These are phyloP conservation scores for Atrina japonica DNA, from an alignment of 2,888 invertebrate genomes.

Conservation along the genomic window DNA sequence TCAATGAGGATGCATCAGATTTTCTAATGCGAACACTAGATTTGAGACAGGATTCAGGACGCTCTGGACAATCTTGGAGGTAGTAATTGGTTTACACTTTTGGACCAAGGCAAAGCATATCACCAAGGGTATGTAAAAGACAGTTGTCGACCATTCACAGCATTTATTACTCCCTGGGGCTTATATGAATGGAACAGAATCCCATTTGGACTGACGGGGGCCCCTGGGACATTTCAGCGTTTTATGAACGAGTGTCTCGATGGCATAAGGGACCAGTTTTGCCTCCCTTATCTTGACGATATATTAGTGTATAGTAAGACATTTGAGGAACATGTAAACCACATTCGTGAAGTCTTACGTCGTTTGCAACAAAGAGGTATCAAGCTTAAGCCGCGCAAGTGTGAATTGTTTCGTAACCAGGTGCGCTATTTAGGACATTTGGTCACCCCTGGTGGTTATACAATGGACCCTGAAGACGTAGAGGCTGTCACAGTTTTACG, in stretches of 20 bases:
- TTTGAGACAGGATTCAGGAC: too few species aligned
- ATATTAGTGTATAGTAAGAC: slow-evolving; percentile 43
- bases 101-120: slow-evolving; percentile 52
- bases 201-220: slow-evolving; percentile 48
- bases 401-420: slow-evolving; percentile 44
- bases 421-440: slow-evolving; percentile 50
- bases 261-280: slow-evolving; percentile 39
- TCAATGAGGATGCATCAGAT: too few species aligned
- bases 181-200: slow-evolving; percentile 47
- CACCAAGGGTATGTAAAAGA: slow-evolving; percentile 49
- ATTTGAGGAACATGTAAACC: slow-evolving; percentile 46
- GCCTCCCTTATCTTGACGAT: slow-evolving; percentile 51
- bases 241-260: too few species aligned
- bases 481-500: slow-evolving; percentile 37
- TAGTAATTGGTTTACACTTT: slow-evolving; percentile 41
- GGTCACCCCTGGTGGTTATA: slow-evolving; percentile 41
- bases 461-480: too few species aligned
- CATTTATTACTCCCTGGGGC: slow-evolving; percentile 50
- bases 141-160: slow-evolving; percentile 39
- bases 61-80: slow-evolving; percentile 43
- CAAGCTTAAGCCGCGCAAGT: slow-evolving; percentile 46
- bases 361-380: slow-evolving; percentile 42
- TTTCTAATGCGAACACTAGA: slow-evolving; percentile 48
- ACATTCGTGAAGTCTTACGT: slow-evolving; percentile 40
- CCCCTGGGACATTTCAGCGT: too few species aligned